Base-by-base conservation (phyloP, 2,797 vertebrate species). In the Manis javanica region DNA sequence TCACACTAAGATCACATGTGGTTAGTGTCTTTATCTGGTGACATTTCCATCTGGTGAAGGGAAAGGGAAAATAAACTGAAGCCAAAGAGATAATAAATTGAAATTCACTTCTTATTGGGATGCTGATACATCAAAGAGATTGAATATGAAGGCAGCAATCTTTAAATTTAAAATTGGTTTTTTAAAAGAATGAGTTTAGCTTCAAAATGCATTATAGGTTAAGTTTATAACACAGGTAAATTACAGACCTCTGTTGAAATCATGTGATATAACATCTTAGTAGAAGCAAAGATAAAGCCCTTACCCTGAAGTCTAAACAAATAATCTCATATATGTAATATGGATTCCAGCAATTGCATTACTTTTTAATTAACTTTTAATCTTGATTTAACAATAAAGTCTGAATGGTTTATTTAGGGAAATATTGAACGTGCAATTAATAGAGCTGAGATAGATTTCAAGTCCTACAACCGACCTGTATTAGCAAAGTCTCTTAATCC, bases 21-120 rank as follows among this genome's bases (percentile, higher is more conserved):
- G 92, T 97, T 97, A 96, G 57, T 26, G 1, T 97, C 90, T 96
- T 97, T 94, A 95, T 90, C 89, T 96, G 61, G 84, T 97, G 72
- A 18, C 49, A 92, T 95, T 98, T 97, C 94, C 95, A 96, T 97
- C 78, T 82, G 55, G 34, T 90, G 55, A 96, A 97, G 46, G 87
- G 90, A 94, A 91, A 97, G 63, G 81, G 26, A 34, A 97, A 79
- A 96, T 74, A 91, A 78, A 93, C 63, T 66, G 51, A 91, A 92
- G 55, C 96, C 34, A 51, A 82, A 90, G 34, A 66, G 68, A 85
- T 78, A 93, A 95, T 78, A 77, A 87, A 81, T 39, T 86, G 26
- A 94, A 98, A 97, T 87, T 55, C 39, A 63, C 68, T 94, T 82
- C 26, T 89, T 79, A 55, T 63, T 49, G 19, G 34, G 59, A 89